phyloP scores from a whole-genome alignment of 2,113 vertebrate genomes.

The Colossoma macropomum region DNA sequence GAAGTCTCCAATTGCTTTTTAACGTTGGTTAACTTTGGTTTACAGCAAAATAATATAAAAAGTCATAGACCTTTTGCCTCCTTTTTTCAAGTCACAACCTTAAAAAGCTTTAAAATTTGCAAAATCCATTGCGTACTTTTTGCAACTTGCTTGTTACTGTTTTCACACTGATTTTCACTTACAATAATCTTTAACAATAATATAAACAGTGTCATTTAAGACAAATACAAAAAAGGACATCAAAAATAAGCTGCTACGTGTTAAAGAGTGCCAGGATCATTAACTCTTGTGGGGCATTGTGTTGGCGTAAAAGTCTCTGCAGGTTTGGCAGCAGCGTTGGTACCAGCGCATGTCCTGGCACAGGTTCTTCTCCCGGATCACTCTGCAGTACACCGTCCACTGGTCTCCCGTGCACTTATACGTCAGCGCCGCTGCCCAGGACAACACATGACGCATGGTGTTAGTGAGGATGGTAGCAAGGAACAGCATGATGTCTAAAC shows the following conservation, averaged over 20 bases:
- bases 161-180: constrained; percentile 65
- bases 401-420: constrained; percentile 94
- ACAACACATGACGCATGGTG: constrained; percentile 7
- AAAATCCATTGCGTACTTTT: constrained; percentile 30
- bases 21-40: constrained; percentile 67
- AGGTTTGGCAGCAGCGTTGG: constrained; percentile 94
- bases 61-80: constrained; percentile 5
- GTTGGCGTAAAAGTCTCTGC: constrained; percentile 94
- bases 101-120: constrained; percentile 64
- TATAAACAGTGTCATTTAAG: constrained; percentile 62
- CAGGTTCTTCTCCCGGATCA: constrained; percentile 92
- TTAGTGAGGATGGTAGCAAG: background rate
- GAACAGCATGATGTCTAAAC: too few relatives aligned
- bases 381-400: constrained; percentile 93
- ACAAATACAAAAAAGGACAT: constrained; percentile 61
- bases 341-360: constrained; percentile 98
- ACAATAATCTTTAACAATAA: constrained; percentile 58
- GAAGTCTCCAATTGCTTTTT: constrained; percentile 58
- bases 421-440: constrained; percentile 86
- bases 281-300: constrained; percentile 85
- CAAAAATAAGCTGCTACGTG: constrained; percentile 56
- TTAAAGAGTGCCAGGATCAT: constrained; percentile 63
- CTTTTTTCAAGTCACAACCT: constrained; percentile 29
- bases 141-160: constrained; percentile 53
- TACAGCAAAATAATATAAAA: constrained; percentile 72